These are phyloP conservation scores for Sorex maritimensis DNA, from an alignment of 2,797 vertebrate species.

Conservation along the genomic window DNA sequence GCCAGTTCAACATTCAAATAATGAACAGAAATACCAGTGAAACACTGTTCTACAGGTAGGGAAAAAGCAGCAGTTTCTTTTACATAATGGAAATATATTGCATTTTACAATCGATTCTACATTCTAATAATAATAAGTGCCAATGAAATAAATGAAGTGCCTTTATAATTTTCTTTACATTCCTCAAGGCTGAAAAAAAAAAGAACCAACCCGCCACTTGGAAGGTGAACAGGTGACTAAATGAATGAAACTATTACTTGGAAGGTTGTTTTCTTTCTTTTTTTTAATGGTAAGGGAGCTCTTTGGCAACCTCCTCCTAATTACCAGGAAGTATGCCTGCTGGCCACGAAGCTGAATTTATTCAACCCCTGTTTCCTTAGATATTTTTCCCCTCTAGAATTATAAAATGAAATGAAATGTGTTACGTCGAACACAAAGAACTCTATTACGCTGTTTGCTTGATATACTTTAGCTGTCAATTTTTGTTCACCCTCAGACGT, in stretches of 20 bases:
- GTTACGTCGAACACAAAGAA: background rate
- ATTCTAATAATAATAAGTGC: conserved; percentile 55
- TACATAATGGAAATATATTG: conserved; percentile 70
- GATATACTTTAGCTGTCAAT: background rate
- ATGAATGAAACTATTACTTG: background rate
- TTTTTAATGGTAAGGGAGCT: background rate
- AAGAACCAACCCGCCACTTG: background rate
- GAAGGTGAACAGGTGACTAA: conserved; percentile 8
- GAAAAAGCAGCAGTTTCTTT: conserved; percentile 68
- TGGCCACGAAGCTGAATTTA: background rate
- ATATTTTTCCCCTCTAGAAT: background rate
- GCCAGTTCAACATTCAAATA: conserved; percentile 69
- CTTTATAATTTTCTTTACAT: conserved; percentile 52
- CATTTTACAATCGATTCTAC: conserved; percentile 48
- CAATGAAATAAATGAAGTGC: conserved; percentile 46
- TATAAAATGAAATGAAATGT: conserved; percentile 56
- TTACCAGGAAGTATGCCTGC: background rate
- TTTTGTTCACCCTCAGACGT: conserved; percentile 33
- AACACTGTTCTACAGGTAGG: conserved; percentile 55
- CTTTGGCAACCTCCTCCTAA: background rate
- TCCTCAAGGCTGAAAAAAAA: conserved; percentile 30
- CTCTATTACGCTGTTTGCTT: conserved; percentile 16
- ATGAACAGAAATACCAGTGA: conserved; percentile 62
- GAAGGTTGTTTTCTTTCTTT: background rate
- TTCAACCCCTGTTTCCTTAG: background rate